Base-by-base conservation (phyloP, 2,113 vertebrate genomes). In the Jaculus jaculus region DNA sequence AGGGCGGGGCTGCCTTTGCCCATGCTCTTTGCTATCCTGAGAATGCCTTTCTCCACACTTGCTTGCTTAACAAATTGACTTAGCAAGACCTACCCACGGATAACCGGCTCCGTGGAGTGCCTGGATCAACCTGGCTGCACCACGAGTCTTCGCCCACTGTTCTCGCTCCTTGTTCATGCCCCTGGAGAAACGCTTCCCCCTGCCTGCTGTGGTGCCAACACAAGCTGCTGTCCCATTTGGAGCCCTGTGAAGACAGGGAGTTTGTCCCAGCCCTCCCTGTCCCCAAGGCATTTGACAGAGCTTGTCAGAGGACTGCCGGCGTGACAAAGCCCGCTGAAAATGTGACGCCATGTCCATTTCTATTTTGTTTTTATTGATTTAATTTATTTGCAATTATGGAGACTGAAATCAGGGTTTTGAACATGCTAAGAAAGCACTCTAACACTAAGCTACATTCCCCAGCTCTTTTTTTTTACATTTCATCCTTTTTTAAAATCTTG, bases 1-100 rank as follows among this genome's bases (percentile, higher is more conserved):
- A 32, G 42, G 0, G 8, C 10, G 5, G 34, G 42, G 0, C 0
- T 2, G 0, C 26, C 28, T 93, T 61, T 2, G 15, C 39, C 3
- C 1, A 0, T 73, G 47, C 54, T 54, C 13, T 54, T 51, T 61
- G 10, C 23, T 77, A 32, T 77, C 54, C 81, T 71, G 47, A 72
- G 51, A 61, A 83, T 32, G 58, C 2, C 26, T 17, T 73, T 74
- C 21, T 54, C 90, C 7, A 3, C 1, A 7, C 5, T 34, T 26
- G 4, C 11, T 37, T 61, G 21, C 20, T 54, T 12, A 60, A 37
- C 30, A 32, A 26, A 8, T 72, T 21, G 60, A 42, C 42, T 65
- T 39, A 15, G 8, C 1, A 23, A 51, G 73, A 16, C 3, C 39
- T 65, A 47, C 74, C 26, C 20, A 26, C 8, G 12, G 26, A 7